Conservation (phyloP, 2,888 invertebrate genomes). For the Phortica magna region DNA sequence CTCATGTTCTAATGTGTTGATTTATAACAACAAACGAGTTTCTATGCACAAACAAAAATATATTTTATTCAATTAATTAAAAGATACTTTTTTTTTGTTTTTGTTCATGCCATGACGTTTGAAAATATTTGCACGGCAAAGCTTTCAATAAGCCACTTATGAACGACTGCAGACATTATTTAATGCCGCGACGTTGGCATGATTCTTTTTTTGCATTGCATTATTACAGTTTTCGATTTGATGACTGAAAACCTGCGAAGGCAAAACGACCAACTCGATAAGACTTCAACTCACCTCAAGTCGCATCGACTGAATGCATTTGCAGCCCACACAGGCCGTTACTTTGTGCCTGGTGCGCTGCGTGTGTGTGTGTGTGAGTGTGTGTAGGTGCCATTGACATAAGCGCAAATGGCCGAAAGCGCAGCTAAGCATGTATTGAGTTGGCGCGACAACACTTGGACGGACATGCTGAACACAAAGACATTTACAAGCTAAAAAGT, state of each 20-base stretch:
- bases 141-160: too few species aligned
- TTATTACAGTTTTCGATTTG: too few species aligned
- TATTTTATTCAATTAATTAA: too few species aligned
- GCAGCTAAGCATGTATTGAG: neutral
- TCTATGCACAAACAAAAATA: neutral
- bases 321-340: neutral
- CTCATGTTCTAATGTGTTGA: constrained; percentile 18
- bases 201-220: too few species aligned
- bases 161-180: too few species aligned
- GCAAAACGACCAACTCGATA: too few species aligned
- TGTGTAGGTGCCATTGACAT: constrained; percentile 16
- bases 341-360: neutral
- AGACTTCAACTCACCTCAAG: neutral
- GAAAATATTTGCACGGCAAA: too few species aligned
- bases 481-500: neutral
- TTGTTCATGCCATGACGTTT: neutral
- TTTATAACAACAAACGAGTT: neutral
- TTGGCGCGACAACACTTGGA: neutral
- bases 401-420: neutral
- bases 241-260: too few species aligned
- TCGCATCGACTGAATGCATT: neutral
- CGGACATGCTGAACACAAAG: neutral
- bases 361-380: neutral
- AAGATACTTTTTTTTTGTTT: neutral
- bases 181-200: too few species aligned